Base-by-base conservation (phyloP, 2,797 vertebrate species). In the Muscicapa comitata region DNA sequence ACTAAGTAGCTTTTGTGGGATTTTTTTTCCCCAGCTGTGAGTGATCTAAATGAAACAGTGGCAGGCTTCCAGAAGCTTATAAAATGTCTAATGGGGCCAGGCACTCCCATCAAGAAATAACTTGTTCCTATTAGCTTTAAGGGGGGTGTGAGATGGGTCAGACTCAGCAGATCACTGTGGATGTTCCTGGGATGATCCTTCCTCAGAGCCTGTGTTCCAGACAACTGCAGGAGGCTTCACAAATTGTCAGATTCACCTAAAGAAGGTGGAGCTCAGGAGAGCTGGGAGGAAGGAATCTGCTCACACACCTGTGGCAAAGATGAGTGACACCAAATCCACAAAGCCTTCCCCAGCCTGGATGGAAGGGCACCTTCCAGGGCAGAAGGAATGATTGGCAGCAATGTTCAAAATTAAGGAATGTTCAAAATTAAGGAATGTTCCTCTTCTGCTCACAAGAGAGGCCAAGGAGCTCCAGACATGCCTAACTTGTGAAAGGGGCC, bases 61-160 rank as follows among this genome's bases (percentile, higher is more conserved):
- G 94, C 94, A 94, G 72, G 15, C 65, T 93, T 97, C 96, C 96
- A 97, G 85, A 90, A 86, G 50, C 71, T 68, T 78, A 92, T 89
- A 78, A 89, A 89, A 72, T 12, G 24, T 65, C 78, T 95, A 82
- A 91, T 62, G 67, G 63, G 68, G 63, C 53, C 74, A 82, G 79
- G 91, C 55, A 77, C 35, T 72, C 55, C 95, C 89, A 96, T 93
- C 81, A 91, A 80, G 91, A 86, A 90, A 77, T 92, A 80, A 86
- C 61, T 75, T 51, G 51, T 21, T 68, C 38, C 86, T 84, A 29
- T 90, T 75, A 94, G 57, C 58, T 92, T 77, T 91, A 75, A 80
- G 48, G 50, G 58, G 35, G 33, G 50, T 61, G n/a, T 48, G 65
- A 86, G 68, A 42, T 35, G 33, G 86, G 88, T 87, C 92, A 86